A percentile compares a stretch with the other conserved stretches of the same genome.
These are phyloP conservation scores for Psephotus haematonotus DNA, from an alignment of 2,113 vertebrate species.

Conservation along the genomic window DNA sequence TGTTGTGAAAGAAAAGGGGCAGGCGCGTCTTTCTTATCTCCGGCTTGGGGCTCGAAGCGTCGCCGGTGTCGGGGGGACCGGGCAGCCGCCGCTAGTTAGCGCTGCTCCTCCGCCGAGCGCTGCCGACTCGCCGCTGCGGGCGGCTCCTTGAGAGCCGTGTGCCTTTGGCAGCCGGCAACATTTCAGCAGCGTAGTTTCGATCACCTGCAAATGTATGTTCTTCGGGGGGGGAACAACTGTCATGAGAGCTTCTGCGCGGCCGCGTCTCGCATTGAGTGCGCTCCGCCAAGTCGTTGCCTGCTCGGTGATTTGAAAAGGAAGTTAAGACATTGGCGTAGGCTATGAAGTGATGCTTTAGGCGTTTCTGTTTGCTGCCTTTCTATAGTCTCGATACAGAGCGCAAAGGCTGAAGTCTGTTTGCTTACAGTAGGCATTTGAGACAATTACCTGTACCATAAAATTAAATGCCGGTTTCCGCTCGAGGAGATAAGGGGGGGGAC, in stretches of 20 bases:
- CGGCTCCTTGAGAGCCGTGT: not conserved
- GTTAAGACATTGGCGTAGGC: not conserved
- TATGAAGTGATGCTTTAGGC: not conserved
- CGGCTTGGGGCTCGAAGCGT: too few species aligned
- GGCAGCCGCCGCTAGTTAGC: conserved; percentile 33
- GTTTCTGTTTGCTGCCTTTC: not conserved
- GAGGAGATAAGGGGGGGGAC: not conserved
- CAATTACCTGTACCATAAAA: not conserved
- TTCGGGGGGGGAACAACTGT: not conserved
- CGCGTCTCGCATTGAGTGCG: not conserved
- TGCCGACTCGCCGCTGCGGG: not conserved
- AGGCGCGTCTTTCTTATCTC: not conserved
- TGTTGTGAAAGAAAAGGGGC: not conserved
- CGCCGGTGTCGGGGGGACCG: not conserved
- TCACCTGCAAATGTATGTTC: not conserved
- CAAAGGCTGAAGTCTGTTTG: not conserved
- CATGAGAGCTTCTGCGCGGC: not conserved
- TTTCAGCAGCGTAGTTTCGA: not conserved
- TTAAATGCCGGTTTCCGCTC: not conserved
- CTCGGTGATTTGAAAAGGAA: not conserved
- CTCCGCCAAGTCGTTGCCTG: not conserved
- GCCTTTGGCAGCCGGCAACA: not conserved
- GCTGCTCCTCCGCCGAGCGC: conserved; percentile 11
- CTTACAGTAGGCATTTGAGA: not conserved
- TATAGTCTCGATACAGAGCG: not conserved